Base-by-base conservation (phyloP, 2,888 invertebrate genomes). In the Hydropsyche betteni region DNA sequence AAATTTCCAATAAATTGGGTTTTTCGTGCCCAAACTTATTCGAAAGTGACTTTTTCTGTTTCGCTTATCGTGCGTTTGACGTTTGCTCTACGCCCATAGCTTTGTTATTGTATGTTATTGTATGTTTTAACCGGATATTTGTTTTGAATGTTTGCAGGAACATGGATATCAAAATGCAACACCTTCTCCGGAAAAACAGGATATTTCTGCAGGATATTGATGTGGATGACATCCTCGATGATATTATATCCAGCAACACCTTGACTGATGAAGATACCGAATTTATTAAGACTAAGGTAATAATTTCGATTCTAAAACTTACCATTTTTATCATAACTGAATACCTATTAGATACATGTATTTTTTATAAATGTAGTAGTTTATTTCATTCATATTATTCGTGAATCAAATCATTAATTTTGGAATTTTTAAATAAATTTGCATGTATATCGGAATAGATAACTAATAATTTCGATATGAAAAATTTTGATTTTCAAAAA, bases 181-280 rank as follows among this genome's bases (percentile, higher is more conserved):
- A 80, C 81, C 81, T 85, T 80, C 81, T 88, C 80, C 84, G 86
- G 77, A 83, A 82, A 74, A 82, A 87, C 76, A 84, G 85, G 81
- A 86, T 84, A 51, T 86, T 89, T 77, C 83, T 88, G 71, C 81
- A 83, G 52, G 88, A 89, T 81, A 81, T 89, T 78, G 87, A 88
- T 76, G 86, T 88, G 7, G 82, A 81, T 7, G 85, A 84, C 81
- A 85, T 89, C 55, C 81, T 87, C n/a, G 87, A 88, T 76, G 83
- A 85, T 68, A 83, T 89, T 77, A 84, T 85, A 76, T 82, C 86
- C 8, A 84, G 84, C 75, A 82, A 84, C 71, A 86, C 84, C 16
- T 82, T 89, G 76, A 83, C 84, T 2, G 80, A 79, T 14, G 85
- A 85, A 36, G 85, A 86, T 12, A 84, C 84, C 75, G 84, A 85